phyloP scores from a whole-genome alignment of 2,888 invertebrate genomes.

The Diploptera punctata region DNA sequence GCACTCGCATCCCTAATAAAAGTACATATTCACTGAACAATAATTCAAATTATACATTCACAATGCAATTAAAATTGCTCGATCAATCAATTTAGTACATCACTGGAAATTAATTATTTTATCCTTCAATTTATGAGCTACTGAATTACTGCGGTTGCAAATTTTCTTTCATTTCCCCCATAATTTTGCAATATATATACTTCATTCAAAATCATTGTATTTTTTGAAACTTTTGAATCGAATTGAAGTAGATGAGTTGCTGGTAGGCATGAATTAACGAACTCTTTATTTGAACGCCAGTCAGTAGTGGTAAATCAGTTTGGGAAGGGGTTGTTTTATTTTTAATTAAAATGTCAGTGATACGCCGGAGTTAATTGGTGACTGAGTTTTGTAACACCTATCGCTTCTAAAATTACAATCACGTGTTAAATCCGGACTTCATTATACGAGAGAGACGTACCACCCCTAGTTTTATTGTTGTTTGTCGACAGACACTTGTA shows the following conservation, averaged over 20 bases:
- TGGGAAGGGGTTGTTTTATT: not conserved
- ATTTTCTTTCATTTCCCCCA: too few species aligned
- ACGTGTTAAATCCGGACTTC: slow-evolving; percentile 2
- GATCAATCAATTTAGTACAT: too few species aligned
- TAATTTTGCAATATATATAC: too few species aligned
- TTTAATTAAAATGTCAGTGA: slow-evolving; percentile 15
- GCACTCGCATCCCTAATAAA: too few species aligned
- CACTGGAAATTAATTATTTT: too few species aligned
- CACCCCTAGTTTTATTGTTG: not conserved
- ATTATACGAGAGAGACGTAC: not conserved
- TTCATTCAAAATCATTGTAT: too few species aligned
- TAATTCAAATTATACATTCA: too few species aligned
- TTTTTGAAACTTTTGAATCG: too few species aligned
- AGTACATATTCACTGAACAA: too few species aligned
- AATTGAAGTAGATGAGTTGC: not conserved
- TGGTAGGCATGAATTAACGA: not conserved
- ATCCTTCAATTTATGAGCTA: too few species aligned
- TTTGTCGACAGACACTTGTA: not conserved
- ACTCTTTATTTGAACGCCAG: not conserved
- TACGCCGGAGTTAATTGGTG: slow-evolving; percentile 10
- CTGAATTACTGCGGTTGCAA: too few species aligned
- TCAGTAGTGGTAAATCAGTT: not conserved
- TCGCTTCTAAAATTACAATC: slow-evolving; percentile 4
- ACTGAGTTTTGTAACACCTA: not conserved
- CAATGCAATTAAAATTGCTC: too few species aligned